phyloP scores from a whole-genome alignment of 2,888 invertebrate species.

The Oeneis ivallda region DNA sequence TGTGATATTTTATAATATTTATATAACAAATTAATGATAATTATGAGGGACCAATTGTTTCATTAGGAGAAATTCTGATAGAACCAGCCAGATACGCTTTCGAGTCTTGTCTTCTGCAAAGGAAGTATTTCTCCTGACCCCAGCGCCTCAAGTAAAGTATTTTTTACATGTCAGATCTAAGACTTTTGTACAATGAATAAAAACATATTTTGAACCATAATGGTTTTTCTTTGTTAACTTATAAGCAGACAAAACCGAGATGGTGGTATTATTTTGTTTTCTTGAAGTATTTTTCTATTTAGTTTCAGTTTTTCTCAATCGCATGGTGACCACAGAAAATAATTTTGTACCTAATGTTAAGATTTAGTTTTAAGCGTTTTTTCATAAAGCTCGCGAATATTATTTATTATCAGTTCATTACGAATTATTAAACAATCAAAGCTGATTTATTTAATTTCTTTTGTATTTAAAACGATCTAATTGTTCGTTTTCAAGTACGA shows the following conservation, averaged over 20 bases:
- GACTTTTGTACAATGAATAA: slow-evolving; percentile 67
- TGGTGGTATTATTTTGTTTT: slow-evolving; percentile 50
- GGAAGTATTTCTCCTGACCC: slow-evolving; percentile 54
- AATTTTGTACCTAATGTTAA: slow-evolving; percentile 80
- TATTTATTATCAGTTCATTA: slow-evolving; percentile 82
- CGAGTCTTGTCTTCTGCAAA: slow-evolving; percentile 55
- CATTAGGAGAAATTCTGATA: slow-evolving; percentile 79
- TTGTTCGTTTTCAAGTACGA: slow-evolving; percentile 54
- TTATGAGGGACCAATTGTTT: slow-evolving; percentile 81
- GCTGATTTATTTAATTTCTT: slow-evolving; percentile 80
- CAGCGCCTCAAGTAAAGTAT: slow-evolving; percentile 58
- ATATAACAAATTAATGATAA: slow-evolving; percentile 75
- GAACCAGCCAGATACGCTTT: slow-evolving; percentile 63
- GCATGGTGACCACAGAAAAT: slow-evolving; percentile 75
- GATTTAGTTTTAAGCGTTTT: slow-evolving; percentile 73
- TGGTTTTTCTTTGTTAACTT: slow-evolving; percentile 71
- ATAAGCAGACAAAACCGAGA: slow-evolving; percentile 57
- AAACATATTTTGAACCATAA: slow-evolving; percentile 60
- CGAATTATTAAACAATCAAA: slow-evolving; percentile 77
- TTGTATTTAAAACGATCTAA: slow-evolving; percentile 77
- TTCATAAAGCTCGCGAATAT: slow-evolving; percentile 78
- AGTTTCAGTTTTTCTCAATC: slow-evolving; percentile 74
- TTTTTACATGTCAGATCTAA: slow-evolving; percentile 65
- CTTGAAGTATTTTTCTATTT: slow-evolving; percentile 41
- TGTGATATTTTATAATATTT: slow-evolving; percentile 82